Conservation (phyloP, 1,140 invertebrate species). For the Idris sp. region DNA sequence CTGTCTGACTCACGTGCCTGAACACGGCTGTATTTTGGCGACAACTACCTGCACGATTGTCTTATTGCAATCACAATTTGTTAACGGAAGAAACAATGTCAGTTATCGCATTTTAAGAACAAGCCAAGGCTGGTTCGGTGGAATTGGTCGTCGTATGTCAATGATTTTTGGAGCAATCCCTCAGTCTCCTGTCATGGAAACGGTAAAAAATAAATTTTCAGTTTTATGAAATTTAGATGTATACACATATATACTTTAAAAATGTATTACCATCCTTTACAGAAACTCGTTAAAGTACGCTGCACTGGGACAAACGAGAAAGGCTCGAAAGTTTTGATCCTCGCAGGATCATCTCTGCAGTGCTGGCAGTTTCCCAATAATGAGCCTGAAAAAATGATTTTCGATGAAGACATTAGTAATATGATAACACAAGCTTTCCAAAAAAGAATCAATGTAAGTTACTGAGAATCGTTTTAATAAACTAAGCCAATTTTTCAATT, state of each 20-base stretch:
- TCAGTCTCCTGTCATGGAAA: slow-evolving; percentile 84
- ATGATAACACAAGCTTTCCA: slow-evolving; percentile 82
- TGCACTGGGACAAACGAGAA: slow-evolving; percentile 73
- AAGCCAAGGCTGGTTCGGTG: slow-evolving; percentile 91
- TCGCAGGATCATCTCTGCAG: slow-evolving; percentile 83
- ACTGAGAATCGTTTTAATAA: slow-evolving; percentile 4
- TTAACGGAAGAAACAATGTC: slow-evolving; percentile 82
- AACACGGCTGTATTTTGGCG: slow-evolving; percentile 88
- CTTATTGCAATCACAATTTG: slow-evolving; percentile 82
- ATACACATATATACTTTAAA: too few species aligned
- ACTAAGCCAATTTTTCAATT: slow-evolving; percentile 1
- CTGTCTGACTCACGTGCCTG: slow-evolving; percentile 83
- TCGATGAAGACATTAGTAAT: slow-evolving; percentile 82
- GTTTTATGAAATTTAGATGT: too few species aligned
- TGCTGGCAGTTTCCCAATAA: slow-evolving; percentile 82
- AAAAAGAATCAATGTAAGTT: slow-evolving; percentile 80
- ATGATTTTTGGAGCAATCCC: slow-evolving; percentile 92
- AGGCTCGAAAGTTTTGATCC: slow-evolving; percentile 81
- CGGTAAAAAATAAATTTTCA: slow-evolving; percentile 63
- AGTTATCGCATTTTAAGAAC: slow-evolving; percentile 85
- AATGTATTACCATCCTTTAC: slow-evolving; percentile 62
- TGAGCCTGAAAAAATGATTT: slow-evolving; percentile 81
- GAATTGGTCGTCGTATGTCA: slow-evolving; percentile 89
- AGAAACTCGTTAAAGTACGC: slow-evolving; percentile 82
- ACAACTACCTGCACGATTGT: slow-evolving; percentile 94